Base-by-base conservation (phyloP, 2,888 invertebrate genomes). In the Watsonalla cultraria region DNA sequence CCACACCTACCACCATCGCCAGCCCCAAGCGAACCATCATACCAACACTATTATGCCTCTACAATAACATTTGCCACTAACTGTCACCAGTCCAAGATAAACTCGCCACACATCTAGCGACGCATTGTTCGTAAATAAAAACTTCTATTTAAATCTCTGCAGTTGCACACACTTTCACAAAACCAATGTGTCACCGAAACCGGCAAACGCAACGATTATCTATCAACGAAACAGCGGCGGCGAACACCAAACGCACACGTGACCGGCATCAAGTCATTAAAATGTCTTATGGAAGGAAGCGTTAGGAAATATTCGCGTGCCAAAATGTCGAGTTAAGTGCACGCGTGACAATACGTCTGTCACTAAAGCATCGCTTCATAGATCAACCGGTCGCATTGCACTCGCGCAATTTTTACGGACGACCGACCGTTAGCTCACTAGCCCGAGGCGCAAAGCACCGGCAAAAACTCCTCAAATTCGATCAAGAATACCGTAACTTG, bases 1-100 rank as follows among this genome's bases (percentile, higher is more conserved):
- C 90, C 62, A 91, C 91, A 34, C 91, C 91, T 52, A 91, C 90
- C 55, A 91, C 90, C 90, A 91, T 91, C 59, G 91, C 91, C 58
- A 91, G 61, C 34, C 90, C 84, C 65, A 91, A 68, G 14, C 84
- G 82, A 62, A 91, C 91, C 91, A 91, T 91, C 58, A 59, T 80
- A 54, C 54, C 57, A 51, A 56, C 54, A 53, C 57, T 54, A 55
- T 59, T 47, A 51, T 52, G 59, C 56, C 67, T 57, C 68, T 56
- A 70, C 55, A 61, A 58, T 48, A 9, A 52, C 64, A 70, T 68
- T 61, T 53, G 57, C 59, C 59, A 59, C 58, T 58, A 61, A 42
- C 53, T 61, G 64, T 60, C 62, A 64, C 59, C 61, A 66, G 72
- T 70, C 70, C 68, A 74, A 72, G 76, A 78, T 76, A 72, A 68